Percentiles rank a stretch among this genome's conserved stretches.
Evolutionary conservation across 2,113 vertebrate genomes (phyloP).

Genomic region (Mola mola): DNA sequence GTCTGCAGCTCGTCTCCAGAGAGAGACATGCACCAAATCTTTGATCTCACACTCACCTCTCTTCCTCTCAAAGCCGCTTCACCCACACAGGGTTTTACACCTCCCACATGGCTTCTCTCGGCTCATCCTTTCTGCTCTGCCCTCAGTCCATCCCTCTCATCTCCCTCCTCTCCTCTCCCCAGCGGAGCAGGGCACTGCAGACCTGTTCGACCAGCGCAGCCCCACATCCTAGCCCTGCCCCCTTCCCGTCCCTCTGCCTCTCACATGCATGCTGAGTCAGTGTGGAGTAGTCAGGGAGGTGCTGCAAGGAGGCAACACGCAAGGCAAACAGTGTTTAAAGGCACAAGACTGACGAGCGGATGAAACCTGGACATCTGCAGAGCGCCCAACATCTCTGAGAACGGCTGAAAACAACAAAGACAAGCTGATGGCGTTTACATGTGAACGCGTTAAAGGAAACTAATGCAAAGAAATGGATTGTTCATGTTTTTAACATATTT

Average conservation of each 20-base stretch:
- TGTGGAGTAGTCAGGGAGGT: slow-evolving; percentile 46
- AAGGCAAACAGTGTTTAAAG: slow-evolving; percentile 31
- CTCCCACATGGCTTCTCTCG: slow-evolving; percentile 59
- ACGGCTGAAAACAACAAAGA: no score
- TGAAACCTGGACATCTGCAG: no score
- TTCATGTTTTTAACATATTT: no score
- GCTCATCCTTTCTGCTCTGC: slow-evolving; percentile 37
- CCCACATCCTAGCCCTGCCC: slow-evolving; percentile 24
- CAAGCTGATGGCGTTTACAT: no score
- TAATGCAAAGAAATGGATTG: no score
- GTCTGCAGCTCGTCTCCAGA: slow-evolving; percentile 20
- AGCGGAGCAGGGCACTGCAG: slow-evolving; percentile 33
- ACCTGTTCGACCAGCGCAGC: slow-evolving; percentile 52
- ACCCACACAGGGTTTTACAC: slow-evolving; percentile 60
- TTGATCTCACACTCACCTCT: slow-evolving; percentile 60
- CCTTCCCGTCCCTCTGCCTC: slow-evolving; percentile 41
- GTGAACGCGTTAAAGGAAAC: no score
- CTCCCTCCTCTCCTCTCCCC: slow-evolving; percentile 16
- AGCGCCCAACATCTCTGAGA: no score
- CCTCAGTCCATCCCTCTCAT: slow-evolving; percentile 33
- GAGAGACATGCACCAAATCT: neutral
- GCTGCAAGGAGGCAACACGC: slow-evolving; percentile 10
- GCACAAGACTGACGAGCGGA: no score
- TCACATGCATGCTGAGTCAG: slow-evolving; percentile 75
- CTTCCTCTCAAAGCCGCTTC: slow-evolving; percentile 48